Percentiles rank a stretch among this genome's conserved stretches.
Conservation (phyloP, 2,113 vertebrate species). For the Bos javanicus region DNA sequence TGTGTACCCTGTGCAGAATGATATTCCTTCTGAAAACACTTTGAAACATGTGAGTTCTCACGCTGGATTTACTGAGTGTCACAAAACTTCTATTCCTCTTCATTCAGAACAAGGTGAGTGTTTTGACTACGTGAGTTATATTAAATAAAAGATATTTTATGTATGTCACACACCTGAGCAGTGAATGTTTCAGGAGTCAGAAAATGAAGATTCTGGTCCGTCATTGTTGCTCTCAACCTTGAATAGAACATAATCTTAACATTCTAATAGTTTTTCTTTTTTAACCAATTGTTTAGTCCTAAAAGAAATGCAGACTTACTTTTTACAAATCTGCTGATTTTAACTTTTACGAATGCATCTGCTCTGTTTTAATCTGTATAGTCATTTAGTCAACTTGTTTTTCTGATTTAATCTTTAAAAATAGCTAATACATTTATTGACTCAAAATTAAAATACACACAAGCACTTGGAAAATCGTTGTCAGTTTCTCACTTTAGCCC, state of each 20-base stretch:
- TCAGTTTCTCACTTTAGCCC: neutral
- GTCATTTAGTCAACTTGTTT: neutral
- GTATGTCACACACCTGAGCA: neutral
- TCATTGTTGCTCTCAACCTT: neutral
- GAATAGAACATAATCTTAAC: neutral
- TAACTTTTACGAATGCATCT: neutral
- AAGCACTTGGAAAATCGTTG: neutral
- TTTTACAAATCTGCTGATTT: neutral
- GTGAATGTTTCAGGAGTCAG: neutral
- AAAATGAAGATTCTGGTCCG: neutral
- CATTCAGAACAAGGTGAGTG: constrained; percentile 88
- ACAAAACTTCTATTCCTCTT: constrained; percentile 79
- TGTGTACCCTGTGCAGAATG: constrained; percentile 67
- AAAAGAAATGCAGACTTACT: neutral
- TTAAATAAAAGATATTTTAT: constrained; percentile 20
- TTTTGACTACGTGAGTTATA: neutral
- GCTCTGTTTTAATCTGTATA: neutral
- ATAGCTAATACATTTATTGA: constrained; percentile 12
- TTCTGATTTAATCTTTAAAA: constrained; percentile 20
- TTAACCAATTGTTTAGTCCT: neutral
- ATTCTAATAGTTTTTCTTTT: neutral
- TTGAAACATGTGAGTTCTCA: constrained; percentile 89
- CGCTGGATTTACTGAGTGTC: constrained; percentile 88
- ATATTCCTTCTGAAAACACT: constrained; percentile 78
- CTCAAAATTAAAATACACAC: constrained; percentile 20